Evolutionary conservation across 2,888 invertebrate species (phyloP).

Genomic region (Carpatolechia fugitivella): DNA sequence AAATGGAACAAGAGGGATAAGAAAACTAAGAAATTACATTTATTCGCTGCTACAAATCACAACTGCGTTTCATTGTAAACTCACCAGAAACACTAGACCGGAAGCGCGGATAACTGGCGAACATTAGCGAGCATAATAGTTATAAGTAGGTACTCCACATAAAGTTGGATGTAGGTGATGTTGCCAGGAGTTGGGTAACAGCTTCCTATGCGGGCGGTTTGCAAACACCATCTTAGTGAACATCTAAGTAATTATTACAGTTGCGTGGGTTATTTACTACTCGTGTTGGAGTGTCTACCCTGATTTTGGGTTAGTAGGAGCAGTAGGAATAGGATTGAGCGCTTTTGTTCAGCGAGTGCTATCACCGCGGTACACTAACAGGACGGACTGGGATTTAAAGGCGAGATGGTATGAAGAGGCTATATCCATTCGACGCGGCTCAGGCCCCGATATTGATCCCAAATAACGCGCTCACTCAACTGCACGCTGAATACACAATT

Average conservation of each 20-base stretch:
- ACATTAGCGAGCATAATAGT: slow-evolving; percentile 11
- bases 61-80: slow-evolving; percentile 13
- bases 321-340: slow-evolving; percentile 4
- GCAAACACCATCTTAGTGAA: slow-evolving; percentile 15
- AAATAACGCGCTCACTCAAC: slow-evolving; percentile 20
- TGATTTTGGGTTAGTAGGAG: neutral
- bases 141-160: slow-evolving; percentile 3
- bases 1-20: slow-evolving; percentile 7
- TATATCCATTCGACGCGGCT: slow-evolving; percentile 14
- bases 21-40: slow-evolving; percentile 19
- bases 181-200: slow-evolving; percentile 9
- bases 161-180: slow-evolving; percentile 8
- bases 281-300: slow-evolving; percentile 3
- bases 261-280: slow-evolving; percentile 11
- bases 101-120: slow-evolving; percentile 13
- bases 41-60: slow-evolving; percentile 21
- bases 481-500: slow-evolving; percentile 21
- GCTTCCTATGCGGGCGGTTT: slow-evolving; percentile 15
- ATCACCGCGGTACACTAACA: slow-evolving; percentile 8
- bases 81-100: slow-evolving; percentile 12
- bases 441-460: slow-evolving; percentile 20
- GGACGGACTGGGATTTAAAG: slow-evolving; percentile 13
- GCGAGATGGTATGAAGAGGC: slow-evolving; percentile 9
- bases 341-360: slow-evolving; percentile 8
- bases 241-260: slow-evolving; percentile 12